Conservation (phyloP, 2,113 vertebrate genomes). For the Caranx melampygus region DNA sequence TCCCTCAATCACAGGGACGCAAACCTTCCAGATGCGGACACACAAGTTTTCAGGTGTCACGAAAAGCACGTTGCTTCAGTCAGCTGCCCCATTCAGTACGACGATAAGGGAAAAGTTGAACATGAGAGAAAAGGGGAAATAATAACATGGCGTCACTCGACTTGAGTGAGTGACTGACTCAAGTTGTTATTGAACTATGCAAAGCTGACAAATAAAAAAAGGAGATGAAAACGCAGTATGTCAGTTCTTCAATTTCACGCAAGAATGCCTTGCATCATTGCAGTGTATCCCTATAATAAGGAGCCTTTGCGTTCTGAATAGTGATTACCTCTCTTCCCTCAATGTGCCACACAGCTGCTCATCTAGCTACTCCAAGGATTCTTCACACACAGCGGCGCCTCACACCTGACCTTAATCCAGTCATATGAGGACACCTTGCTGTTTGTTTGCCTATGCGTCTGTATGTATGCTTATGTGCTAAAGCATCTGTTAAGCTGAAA, state of each 20-base stretch:
- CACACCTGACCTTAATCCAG: constrained; percentile 50
- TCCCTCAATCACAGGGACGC: constrained; percentile 58
- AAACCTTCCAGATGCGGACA: constrained; percentile 55
- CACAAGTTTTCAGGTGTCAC: constrained; percentile 57
- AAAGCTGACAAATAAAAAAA: constrained; percentile 76
- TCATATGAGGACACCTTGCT: constrained; percentile 18
- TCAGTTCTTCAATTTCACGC: constrained; percentile 86
- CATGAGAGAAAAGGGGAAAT: constrained; percentile 36
- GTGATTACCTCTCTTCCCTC: constrained; percentile 73
- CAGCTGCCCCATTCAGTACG: constrained; percentile 24
- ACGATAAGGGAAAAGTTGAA: constrained; percentile 43
- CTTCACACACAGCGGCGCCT: constrained; percentile 2
- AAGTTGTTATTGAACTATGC: constrained; percentile 70
- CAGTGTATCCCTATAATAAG: constrained; percentile 80
- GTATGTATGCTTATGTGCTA: constrained; percentile 10
- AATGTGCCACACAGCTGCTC: constrained; percentile 40
- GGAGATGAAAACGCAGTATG: constrained; percentile 78
- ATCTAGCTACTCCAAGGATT: constrained; percentile 32
- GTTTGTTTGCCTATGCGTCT: constrained; percentile 6
- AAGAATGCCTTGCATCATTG: constrained; percentile 80
- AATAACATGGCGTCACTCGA: constrained; percentile 56
- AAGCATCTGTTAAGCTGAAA: background rate
- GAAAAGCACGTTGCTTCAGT: constrained; percentile 46
- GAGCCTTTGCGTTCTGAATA: constrained; percentile 76
- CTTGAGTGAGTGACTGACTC: constrained; percentile 61